These are phyloP conservation scores for Calidris pygmaea DNA, from an alignment of 2,113 vertebrate species.

Conservation along the genomic window DNA sequence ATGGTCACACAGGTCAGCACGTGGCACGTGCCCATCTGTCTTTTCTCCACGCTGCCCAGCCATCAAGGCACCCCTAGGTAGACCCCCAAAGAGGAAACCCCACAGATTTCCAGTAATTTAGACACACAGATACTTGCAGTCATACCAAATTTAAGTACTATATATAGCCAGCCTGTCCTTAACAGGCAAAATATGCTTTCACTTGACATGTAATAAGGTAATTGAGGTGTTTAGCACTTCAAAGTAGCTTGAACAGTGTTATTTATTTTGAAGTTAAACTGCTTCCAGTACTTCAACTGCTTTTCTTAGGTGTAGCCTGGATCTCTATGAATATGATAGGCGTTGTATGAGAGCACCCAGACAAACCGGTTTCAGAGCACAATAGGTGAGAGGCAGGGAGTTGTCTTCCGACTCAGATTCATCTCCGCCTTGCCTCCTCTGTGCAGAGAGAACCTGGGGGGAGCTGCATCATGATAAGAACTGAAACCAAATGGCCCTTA, in stretches of 20 bases:
- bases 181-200: neutral
- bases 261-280: neutral
- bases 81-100: neutral
- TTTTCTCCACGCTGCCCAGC: neutral
- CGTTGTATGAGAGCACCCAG: too few relatives aligned
- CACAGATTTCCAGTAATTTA: neutral
- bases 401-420: too few relatives aligned
- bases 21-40: too few relatives aligned
- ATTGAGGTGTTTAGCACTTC: neutral
- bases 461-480: too few relatives aligned
- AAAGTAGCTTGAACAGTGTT: neutral
- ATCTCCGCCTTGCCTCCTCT: too few relatives aligned
- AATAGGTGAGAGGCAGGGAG: too few relatives aligned
- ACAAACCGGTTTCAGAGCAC: too few relatives aligned
- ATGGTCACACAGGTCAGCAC: rapidly evolving
- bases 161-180: neutral
- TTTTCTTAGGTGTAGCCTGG: neutral
- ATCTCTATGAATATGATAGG: neutral
- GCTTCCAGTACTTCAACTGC: neutral
- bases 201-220: neutral
- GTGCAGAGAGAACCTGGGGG: too few relatives aligned
- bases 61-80: neutral
- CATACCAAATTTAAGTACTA: neutral
- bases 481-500: too few relatives aligned
- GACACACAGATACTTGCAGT: neutral